These are phyloP conservation scores for Lethenteron camtschaticum DNA, from an alignment of 2,113 vertebrate species.

Conservation along the genomic window DNA sequence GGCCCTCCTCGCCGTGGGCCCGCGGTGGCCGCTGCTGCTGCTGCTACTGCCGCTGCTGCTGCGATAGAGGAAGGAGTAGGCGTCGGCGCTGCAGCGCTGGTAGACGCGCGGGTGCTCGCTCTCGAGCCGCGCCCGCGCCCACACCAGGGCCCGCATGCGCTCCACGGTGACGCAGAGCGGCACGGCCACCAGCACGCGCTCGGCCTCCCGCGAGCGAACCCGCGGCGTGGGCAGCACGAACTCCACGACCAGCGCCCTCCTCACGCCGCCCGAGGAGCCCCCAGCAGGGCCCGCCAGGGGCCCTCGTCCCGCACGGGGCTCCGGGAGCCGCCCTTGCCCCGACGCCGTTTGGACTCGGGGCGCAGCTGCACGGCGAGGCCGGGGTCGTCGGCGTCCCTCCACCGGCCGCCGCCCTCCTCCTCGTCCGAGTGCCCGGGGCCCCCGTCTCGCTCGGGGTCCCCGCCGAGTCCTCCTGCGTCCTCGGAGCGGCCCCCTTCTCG, in stretches of 20 bases:
- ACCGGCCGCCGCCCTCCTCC: neutral
- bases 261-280: neutral
- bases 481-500: no score
- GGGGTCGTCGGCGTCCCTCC: neutral
- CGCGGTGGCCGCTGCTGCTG: conserved; percentile 13
- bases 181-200: conserved; percentile 19
- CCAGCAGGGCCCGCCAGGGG: no score
- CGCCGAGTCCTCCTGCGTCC: neutral
- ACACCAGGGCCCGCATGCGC: conserved; percentile 26
- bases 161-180: conserved; percentile 25
- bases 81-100: conserved; percentile 23
- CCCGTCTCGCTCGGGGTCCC: neutral
- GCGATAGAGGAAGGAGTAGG: conserved; percentile 23
- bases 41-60: conserved; percentile 11
- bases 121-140: conserved; percentile 18
- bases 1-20: conserved; percentile 22
- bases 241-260: conserved; percentile 17
- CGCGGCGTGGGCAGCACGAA: conserved; percentile 18
- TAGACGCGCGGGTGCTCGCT: conserved; percentile 18
- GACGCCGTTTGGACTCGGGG: neutral
- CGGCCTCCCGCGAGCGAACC: neutral
- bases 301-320: neutral
- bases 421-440: neutral
- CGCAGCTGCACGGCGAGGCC: conserved; percentile 1
- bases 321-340: neutral